Evolutionary conservation across 1,140 invertebrate genomes (phyloP), one percentile per base, ranked within the genome.

Genomic region (Homarus americanus): DNA sequence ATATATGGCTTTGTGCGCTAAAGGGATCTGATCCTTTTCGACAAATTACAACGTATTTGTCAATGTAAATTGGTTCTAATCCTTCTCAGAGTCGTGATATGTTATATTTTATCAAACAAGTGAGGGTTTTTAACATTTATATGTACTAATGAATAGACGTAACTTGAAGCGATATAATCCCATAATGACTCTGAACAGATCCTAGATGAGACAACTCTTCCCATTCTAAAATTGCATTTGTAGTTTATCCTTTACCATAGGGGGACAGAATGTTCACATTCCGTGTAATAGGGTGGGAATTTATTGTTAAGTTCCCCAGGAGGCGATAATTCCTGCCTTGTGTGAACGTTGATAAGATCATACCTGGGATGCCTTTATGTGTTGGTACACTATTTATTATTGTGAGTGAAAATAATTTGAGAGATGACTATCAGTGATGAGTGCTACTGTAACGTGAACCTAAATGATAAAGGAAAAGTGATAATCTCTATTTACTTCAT

Each of bases 11-110:
- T 80, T 80, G 78, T 80, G 38, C n/a, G 78, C 78, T 80, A 49
- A 80, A 80, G 41, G 78, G 78, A 34, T 80, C 78, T 53, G 78
- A 80, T 80, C 78, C 78, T 80, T 80, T 80, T 80, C n/a, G 78
- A 80, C 24, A 80, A 34, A 80, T 53, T 80, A 38, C n/a, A 80
- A 28, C 78, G 49, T 49, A 80, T 80, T 80, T 80, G 78, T 80
- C 78, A 80, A 53, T 17, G 78, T 80, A 80, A 80, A 80, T 80
- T 34, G 78, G 20, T 53, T 80, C 41, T 80, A 80, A 80, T 80
- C 78, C 78, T 34, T 53, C 41, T 49, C 78, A 69, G 28, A 69
- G 63, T 69, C 63, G 63, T 9, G n/a, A 69, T 69, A 34, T 32
- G n/a, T 69, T 69, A 69, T 69, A 32, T 69, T 4, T 32, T 32